phyloP scores from a whole-genome alignment of 2,113 vertebrate species.

The Tupaia chinensis region DNA sequence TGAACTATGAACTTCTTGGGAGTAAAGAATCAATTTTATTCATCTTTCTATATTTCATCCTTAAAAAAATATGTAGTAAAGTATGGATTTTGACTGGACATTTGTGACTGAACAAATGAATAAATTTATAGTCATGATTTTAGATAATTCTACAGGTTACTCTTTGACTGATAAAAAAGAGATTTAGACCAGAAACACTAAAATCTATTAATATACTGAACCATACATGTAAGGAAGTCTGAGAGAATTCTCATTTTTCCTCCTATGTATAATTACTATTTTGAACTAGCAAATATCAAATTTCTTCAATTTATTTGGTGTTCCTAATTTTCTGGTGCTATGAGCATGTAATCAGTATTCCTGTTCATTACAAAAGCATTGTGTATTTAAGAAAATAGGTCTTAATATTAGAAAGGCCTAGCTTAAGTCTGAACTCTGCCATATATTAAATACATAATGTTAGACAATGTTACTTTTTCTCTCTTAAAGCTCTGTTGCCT shows the following conservation, averaged over 20 bases:
- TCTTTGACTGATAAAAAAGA: background rate
- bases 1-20: background rate
- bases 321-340: background rate
- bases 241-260: background rate
- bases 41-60: background rate
- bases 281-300: constrained; percentile 9
- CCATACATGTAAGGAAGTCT: background rate
- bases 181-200: background rate
- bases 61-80: background rate
- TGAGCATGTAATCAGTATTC: background rate
- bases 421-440: background rate
- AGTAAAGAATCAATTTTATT: background rate
- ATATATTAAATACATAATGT: constrained; percentile 7
- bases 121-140: background rate
- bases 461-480: background rate
- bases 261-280: background rate
- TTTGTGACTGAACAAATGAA: background rate
- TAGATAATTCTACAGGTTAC: background rate
- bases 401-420: background rate
- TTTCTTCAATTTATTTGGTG: background rate
- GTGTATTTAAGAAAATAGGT: background rate
- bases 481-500: background rate
- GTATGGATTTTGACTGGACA: background rate
- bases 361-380: background rate
- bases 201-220: background rate